Conservation (phyloP, 1,140 invertebrate genomes). For the Drosophila suzukii region DNA sequence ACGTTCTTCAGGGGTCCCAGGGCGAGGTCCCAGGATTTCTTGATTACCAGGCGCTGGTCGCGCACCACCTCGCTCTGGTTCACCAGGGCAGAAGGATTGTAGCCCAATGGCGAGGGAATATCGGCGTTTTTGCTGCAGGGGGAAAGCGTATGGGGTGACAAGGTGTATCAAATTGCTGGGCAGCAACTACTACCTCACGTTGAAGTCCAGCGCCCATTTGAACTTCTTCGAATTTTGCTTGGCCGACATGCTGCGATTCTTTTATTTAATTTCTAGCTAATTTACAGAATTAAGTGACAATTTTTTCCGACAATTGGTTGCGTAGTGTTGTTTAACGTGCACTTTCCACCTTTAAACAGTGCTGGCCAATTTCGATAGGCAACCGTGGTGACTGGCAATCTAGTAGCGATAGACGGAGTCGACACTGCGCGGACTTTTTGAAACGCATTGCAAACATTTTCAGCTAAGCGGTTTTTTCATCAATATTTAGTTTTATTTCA, state of each 20-base stretch:
- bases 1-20: constrained; percentile 90
- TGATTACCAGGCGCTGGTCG: constrained; percentile 93
- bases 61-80: constrained; percentile 90
- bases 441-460: constrained; percentile 21
- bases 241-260: constrained; percentile 63
- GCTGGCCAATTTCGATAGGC: constrained; percentile 7
- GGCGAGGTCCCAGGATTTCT: constrained; percentile 99
- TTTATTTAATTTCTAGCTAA: constrained; percentile 43
- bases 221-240: constrained; percentile 76
- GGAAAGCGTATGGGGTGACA: constrained; percentile 8
- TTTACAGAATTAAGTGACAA: constrained; percentile 39
- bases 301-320: constrained; percentile 37
- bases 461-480: constrained; percentile 25
- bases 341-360: constrained; percentile 1
- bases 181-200: constrained; percentile 46
- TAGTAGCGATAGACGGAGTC: constrained; percentile 4
- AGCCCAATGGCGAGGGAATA: constrained; percentile 93
- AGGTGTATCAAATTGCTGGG: neutral
- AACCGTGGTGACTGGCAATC: neutral
- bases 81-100: constrained; percentile 89
- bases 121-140: constrained; percentile 83
- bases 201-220: constrained; percentile 82
- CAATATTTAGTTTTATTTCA: constrained; percentile 66
- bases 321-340: constrained; percentile 7
- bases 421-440: neutral